Conservation (phyloP, 2,888 invertebrate species). For the Griposia aprilina region DNA sequence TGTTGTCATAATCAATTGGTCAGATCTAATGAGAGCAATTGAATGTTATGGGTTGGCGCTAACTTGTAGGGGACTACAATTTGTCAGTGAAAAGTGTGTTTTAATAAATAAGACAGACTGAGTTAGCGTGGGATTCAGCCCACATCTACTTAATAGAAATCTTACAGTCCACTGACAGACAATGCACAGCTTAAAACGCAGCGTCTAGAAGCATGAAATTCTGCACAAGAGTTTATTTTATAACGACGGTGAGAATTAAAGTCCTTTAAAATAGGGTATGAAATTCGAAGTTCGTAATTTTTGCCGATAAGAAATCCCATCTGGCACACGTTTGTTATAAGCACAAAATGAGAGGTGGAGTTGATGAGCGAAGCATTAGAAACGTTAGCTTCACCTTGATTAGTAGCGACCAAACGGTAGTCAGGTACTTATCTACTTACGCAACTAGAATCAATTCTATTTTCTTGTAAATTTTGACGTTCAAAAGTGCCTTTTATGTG, state of each 20-base stretch:
- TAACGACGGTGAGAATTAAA: not conserved
- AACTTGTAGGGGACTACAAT: slow-evolving; percentile 75
- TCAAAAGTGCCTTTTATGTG: no score
- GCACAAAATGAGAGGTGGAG: no score
- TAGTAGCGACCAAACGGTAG: no score
- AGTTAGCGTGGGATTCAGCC: not conserved
- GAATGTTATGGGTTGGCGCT: slow-evolving; percentile 74
- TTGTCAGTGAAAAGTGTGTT: slow-evolving; percentile 76
- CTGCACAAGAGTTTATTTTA: not conserved
- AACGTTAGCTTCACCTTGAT: not conserved
- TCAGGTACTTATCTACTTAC: no score
- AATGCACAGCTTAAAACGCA: not conserved
- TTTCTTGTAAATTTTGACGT: no score
- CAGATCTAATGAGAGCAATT: slow-evolving; percentile 85
- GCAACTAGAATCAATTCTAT: no score
- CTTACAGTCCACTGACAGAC: no score
- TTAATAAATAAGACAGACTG: not conserved
- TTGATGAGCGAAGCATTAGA: not conserved
- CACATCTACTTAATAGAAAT: not conserved
- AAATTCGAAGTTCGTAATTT: no score
- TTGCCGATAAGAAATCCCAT: no score
- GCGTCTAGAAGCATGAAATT: not conserved
- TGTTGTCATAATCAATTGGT: slow-evolving; percentile 82
- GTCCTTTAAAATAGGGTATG: no score
- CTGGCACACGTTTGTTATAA: no score